Base-by-base conservation (phyloP, 2,888 invertebrate genomes). In the Mimumesa dahlbomi region DNA sequence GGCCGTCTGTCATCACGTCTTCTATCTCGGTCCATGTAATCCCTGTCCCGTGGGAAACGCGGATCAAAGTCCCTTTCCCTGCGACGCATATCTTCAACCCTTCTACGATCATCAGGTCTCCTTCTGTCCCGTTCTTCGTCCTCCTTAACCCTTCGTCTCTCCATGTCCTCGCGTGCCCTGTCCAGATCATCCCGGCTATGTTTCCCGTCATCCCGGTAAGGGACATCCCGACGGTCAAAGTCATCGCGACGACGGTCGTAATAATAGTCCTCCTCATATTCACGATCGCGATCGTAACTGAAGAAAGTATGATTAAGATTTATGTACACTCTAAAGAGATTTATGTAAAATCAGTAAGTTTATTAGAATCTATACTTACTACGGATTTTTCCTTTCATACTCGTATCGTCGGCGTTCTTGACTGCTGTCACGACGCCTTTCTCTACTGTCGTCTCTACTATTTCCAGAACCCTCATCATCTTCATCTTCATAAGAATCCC, bases 211-310 rank as follows among this genome's bases (percentile, higher is more conserved):
- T 88, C 87, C 25, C 87, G 79, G 57, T 84, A 89, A 16, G 85
- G 68, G 5, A 72, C 58, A 0, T 89, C 88, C 0, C 88, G 83
- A 22, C 88, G 84, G 61, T 88, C 87, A n/a, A 88, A 73, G 69
- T 89, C 88, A 22, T 89, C 89, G 0, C 88, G 85, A 18, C 88
- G 87, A 54, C 88, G 87, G 53, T 87, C 87, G 46, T 89, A 89
- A 69, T 85, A 89, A 57, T 87, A 89, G 61, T 88, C 88, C n/a
- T 87, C 88, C 6, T 89, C 89, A 58, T 84, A 89, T 16, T 89
- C 88, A 2, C 86, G 86, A 21, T 88, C 88, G 1, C 87, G 83
- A 31, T 89, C 88, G 25, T 87, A 88, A 45, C 86, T 85, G 22
- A 45, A 6, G 14, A 25, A 25, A 25, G 7, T 25, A 25, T 25